Base-by-base conservation (phyloP, 2,888 invertebrate species). In the Polietes domitor region DNA sequence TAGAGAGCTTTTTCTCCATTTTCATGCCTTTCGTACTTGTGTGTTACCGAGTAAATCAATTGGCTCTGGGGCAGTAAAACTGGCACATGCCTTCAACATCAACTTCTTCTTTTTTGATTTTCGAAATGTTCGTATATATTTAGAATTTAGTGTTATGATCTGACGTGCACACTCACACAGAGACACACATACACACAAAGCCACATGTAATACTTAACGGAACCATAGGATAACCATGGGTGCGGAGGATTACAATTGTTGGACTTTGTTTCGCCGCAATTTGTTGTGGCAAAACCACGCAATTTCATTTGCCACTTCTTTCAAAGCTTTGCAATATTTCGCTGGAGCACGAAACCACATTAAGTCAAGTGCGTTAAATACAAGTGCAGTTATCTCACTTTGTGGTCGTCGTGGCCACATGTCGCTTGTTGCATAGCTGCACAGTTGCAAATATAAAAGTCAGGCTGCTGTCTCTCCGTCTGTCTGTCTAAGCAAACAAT, bases 281-380 rank as follows among this genome's bases (percentile, higher is more conserved):
- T n/a, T 47, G 5, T 47, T 7, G 9, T 41, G 41, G 2, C 7
- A 47, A 12, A 24, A 43, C 21, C 65, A 68, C 65, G 41, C 21
- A 24, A 41, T 21, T 68, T 21, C 41, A 68, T 68, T 68, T 58
- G 58, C 41, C 24, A 68, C 41, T 47, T 21, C 24, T 68, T n/a
- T 65, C 21, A 19, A 43, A 12, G 68, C 21, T 41, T 19, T 53
- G 53, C 19, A 68, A 47, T 47, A 7, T 28, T 17, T 17, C 15
- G 72, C 50, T 72, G 53, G 19, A 28, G 32, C 53, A 53, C 55
- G 32, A 72, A 72, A 72, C 72, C 72, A 19, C 72, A 55, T 72
- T 61, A 74, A 82, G 77, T 82, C 74, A 77, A 77, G 74, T 82
- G 77, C 82, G 61, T 82, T 82, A 72, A 78, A 78, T 78, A 53